phyloP scores from a whole-genome alignment of 2,888 invertebrate genomes.

The Ophion ellenae region DNA sequence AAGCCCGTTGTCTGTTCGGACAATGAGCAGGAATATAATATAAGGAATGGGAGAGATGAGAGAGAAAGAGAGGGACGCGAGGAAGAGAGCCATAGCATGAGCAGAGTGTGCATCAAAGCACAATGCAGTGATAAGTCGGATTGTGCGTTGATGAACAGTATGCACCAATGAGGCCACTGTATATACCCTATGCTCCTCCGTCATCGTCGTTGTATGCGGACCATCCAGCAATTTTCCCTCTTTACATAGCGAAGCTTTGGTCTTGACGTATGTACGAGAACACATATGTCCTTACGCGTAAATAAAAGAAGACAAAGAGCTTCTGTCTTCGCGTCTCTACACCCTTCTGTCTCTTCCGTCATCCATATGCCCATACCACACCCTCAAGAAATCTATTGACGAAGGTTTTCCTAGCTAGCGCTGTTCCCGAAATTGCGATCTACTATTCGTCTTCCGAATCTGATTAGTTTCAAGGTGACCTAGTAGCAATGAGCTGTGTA shows the following conservation, averaged over 20 bases:
- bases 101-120: conserved; percentile 8
- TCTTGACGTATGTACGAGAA: not conserved
- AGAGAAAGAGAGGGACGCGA: not conserved
- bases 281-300: not conserved
- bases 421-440: not conserved
- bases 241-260: not conserved
- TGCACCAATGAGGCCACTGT: not conserved
- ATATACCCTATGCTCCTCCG: not conserved
- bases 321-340: not conserved
- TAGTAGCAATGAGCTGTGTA: not conserved
- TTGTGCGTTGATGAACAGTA: conserved; percentile 2
- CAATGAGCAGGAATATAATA: conserved; percentile 10
- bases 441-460: not conserved
- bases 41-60: conserved; percentile 8
- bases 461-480: not conserved
- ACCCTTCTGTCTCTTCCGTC: not conserved
- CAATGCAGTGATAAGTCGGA: conserved; percentile 28
- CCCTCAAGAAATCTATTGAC: not conserved
- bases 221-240: not conserved
- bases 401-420: not conserved
- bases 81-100: not conserved
- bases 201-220: not conserved
- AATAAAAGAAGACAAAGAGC: not conserved
- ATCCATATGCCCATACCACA: not conserved
- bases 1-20: conserved; percentile 17